Base-by-base conservation (phyloP, 2,888 invertebrate species). In the Quadriops clusia region DNA sequence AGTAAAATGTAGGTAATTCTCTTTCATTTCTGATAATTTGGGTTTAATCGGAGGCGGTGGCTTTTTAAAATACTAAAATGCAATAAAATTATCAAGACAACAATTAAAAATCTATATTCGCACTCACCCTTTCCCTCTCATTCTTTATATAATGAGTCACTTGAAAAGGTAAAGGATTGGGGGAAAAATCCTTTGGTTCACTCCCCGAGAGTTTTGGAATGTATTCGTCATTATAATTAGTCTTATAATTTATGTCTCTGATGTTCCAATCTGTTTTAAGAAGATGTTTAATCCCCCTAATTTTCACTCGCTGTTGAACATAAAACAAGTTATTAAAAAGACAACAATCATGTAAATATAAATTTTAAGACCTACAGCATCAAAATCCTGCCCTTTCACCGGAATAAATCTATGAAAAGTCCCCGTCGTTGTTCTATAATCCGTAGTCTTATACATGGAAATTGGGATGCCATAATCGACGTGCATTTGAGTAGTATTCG, bases 401-500 rank as follows among this genome's bases (percentile, higher is more conserved):
- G 56, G 53, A 17, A 51, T 48, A 34, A 44, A 45, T 24, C 41
- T 36, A 34, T 56, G 56, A 38, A 48, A 49, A 13, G 38, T 44
- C 11, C 45, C 40, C 12, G 51, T 52, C 7, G 48, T 46, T 11
- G 57, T 56, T 21, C 57, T 41, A 32, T 51, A 58, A 46, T 60
- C 58, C 6, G 53, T 47, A 23, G 49, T 45, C 37, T 53, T 54
- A 29, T 43, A 46, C 11, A 50, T 50, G 17, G 52, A 35, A 5
- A 58, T 38, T 4, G 57, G 57, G 33, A 47, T 46, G 3, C 54
- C 50, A 43, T 57, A 56, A 42, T 58, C 59, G 3, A 54, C 46
- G 32, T 53, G 49, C 32, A 44, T 43, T 6, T 45, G 35, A 16
- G 48, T 43, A 30, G 51, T 53, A 29, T 43, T 42, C 4, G 49